Evolutionary conservation across 2,113 vertebrate species (phyloP).

Genomic region (Bos javanicus): DNA sequence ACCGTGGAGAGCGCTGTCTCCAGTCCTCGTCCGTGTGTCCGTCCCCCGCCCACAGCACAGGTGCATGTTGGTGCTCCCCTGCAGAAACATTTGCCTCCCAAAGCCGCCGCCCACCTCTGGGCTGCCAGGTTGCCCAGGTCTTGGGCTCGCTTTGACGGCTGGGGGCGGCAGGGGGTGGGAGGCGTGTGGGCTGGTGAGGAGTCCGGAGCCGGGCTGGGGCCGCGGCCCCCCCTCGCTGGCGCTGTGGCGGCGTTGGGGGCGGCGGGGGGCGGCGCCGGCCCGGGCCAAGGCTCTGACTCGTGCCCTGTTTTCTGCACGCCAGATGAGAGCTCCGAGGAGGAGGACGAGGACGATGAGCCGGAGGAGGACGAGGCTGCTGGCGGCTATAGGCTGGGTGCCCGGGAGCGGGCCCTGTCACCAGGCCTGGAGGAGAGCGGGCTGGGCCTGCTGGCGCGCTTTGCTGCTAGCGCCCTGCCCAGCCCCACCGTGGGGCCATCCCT

Average conservation of each 20-base stretch:
- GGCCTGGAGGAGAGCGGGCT: slow-evolving; percentile 93
- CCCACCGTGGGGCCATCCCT: slow-evolving; percentile 85
- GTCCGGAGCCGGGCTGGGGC: slow-evolving; percentile 17
- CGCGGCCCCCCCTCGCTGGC: not conserved
- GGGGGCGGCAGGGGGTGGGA: not conserved
- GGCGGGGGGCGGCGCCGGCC: accelerated
- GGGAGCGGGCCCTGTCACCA: slow-evolving; percentile 80
- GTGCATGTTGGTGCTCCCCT: slow-evolving; percentile 76
- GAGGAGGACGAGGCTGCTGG: slow-evolving; percentile 82
- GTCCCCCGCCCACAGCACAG: slow-evolving; percentile 59
- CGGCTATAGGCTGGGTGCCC: slow-evolving; percentile 79
- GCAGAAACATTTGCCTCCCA: slow-evolving; percentile 62
- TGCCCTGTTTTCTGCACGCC: slow-evolving; percentile 76
- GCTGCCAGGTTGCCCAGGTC: not conserved
- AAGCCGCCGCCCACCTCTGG: slow-evolving; percentile 25
- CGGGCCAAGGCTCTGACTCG: slow-evolving; percentile 53
- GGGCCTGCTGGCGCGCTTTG: slow-evolving; percentile 94
- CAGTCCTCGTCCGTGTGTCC: slow-evolving; percentile 75
- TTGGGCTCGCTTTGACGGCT: not conserved
- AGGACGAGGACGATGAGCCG: slow-evolving; percentile 77
- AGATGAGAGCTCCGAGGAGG: slow-evolving; percentile 90
- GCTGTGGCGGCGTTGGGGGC: not conserved
- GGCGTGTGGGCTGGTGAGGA: slow-evolving; percentile 21
- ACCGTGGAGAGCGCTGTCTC: slow-evolving; percentile 53
- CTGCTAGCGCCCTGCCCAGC: slow-evolving; percentile 90